Evolutionary conservation across 2,888 invertebrate genomes (phyloP), one percentile per base, ranked within the genome.

Genomic region (Lochmaea crataegi): DNA sequence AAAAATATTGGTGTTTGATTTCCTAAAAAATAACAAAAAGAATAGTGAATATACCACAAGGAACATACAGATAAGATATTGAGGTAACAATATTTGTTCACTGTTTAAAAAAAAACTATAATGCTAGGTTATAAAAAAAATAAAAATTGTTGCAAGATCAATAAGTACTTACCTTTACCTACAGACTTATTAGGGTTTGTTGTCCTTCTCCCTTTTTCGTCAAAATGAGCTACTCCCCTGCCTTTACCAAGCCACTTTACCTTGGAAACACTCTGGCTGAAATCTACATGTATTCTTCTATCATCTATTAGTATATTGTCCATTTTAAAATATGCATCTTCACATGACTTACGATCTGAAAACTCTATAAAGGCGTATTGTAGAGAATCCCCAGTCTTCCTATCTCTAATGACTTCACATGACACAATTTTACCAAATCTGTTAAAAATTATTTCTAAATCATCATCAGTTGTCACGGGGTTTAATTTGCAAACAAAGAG

Each of bases 301-400:
- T 99, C 99, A 87, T 99, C 99, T 81, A 99, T 99, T 7, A 99
- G 88, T 0, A 99, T 99, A 89, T 99, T 99, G 85, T 99, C 99
- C 99, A 99, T 99, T 89, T 99, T 99, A 83, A 99, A 98, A 87
- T 96, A 99, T 0, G 99, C 99, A 81, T 95, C 95, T 88, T 99
- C 99, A 87, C 99, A 99, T 0, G 96, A 91, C 82, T 95, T 95
- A 77, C 92, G 91, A 68, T 97, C 94, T 76, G 94, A 94, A 89
- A 99, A 99, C 86, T 99, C 99, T 72, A 99, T 95, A 85, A 99
- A 99, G 0, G 99, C 99, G 87, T 99, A 99, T 84, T 99, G 99
- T 71, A 99, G 88, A 0, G 99, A 99, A 85, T 98, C 97, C 0
- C 94, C 94, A 2, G 94, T 93, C 83, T 96, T 94, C 78, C 94